These are phyloP conservation scores for Parapsyche elsis DNA, from an alignment of 1,140 invertebrate genomes.

Conservation along the genomic window DNA sequence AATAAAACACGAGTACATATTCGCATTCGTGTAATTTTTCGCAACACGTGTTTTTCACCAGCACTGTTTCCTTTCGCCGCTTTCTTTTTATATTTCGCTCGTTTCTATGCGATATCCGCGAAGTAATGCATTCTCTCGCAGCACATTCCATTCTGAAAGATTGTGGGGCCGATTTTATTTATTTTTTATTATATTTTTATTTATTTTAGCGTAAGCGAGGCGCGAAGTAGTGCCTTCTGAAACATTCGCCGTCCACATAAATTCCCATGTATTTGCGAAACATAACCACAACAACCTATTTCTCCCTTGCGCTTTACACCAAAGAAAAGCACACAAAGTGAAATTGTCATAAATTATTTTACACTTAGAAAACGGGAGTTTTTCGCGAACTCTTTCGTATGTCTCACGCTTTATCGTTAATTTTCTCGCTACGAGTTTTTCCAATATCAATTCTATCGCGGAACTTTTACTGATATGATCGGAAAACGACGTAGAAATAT, in stretches of 20 bases:
- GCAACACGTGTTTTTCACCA: background rate
- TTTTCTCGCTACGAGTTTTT: too few species aligned
- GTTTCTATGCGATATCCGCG: background rate
- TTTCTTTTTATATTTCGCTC: slow-evolving; percentile 23
- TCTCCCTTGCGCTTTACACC: too few species aligned
- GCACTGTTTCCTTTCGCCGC: background rate
- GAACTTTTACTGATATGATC: background rate
- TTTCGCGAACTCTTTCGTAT: too few species aligned
- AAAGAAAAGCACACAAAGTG: too few species aligned
- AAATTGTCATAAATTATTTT: too few species aligned
- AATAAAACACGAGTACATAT: background rate
- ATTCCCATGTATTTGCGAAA: background rate
- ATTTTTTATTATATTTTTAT: background rate
- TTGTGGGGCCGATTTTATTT: slow-evolving; percentile 14
- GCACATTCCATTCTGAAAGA: slow-evolving; percentile 8
- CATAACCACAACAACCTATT: too few species aligned
- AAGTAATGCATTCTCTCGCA: slow-evolving; percentile 27
- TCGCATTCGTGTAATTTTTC: slow-evolving; percentile 28
- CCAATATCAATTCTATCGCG: too few species aligned
- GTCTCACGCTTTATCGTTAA: too few species aligned
- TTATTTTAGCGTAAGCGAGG: background rate
- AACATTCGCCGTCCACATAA: background rate
- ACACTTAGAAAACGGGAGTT: too few species aligned
- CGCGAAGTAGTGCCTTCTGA: background rate
- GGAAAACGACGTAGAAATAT: slow-evolving; percentile 9